Evolutionary conservation across 2,113 vertebrate genomes (phyloP), one percentile per base, ranked within the genome.

Genomic region (Psittacus erithacus): DNA sequence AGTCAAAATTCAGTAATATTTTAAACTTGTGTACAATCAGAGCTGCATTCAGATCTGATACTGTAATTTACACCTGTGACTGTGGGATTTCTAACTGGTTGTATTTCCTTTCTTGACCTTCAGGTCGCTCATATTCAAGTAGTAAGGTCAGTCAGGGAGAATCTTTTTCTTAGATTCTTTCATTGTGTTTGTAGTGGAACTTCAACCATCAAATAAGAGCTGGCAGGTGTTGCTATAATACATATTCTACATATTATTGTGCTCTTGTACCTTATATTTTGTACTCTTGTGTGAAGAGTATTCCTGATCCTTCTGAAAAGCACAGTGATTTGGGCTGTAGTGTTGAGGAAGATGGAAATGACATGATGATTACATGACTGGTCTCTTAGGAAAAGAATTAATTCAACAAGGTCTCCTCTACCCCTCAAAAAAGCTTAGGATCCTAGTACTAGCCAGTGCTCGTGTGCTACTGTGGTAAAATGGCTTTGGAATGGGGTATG

Each of bases 1-100:
- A 88, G 52, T 55, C 73, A 44, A 10, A 82, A 90, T 78, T 80
- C 68, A 71, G 64, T 93, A 90, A 90, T 90, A 75, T 68, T 90
- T 94, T 86, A 63, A 93, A 71, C 24, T 91, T 74, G 70, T 4
- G 55, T 95, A 39, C 43, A 29, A 31, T 90, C 73, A 86, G 68
- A 83, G 50, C 82, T 86, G 25, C 77, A 75, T 92, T 92, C 53
- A 83, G 78, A 67, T 59, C 41, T 83, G 38, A 7, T 46, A 24
- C n/a, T 88, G 46, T 83, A 69, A 90, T 62, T 80, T 93, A 73
- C 27, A 62, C 17, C 31, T 52, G 44, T 86, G 63, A 39, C 3
- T 1, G 18, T 88, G 43, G n/a, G 31, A 65, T 90, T 93, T 93
- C 76, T 70, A 43, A 50, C 25, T 73, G 80, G 7, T 83, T 95